A percentile compares a stretch with the other conserved stretches of the same genome.
These are phyloP conservation scores for Drosophila rhopaloa DNA, from an alignment of 1,140 invertebrate genomes.

Conservation along the genomic window DNA sequence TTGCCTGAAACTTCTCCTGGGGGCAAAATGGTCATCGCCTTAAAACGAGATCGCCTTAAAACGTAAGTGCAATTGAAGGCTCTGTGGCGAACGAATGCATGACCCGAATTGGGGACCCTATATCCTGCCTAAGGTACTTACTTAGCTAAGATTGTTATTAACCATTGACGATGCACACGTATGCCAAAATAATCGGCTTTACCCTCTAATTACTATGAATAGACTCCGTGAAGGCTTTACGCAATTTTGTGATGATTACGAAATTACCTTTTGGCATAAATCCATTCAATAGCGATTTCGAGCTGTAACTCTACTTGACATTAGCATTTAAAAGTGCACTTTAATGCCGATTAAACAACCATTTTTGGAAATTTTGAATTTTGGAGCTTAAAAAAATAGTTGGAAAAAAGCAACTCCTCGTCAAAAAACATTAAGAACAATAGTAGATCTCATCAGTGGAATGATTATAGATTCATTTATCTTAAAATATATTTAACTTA, in stretches of 20 bases:
- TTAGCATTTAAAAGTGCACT: no score
- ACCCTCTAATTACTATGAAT: neutral
- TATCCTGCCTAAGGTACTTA: neutral
- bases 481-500: neutral
- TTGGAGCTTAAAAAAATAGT: no score
- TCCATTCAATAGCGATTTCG: no score
- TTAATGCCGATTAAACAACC: no score
- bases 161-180: neutral
- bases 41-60: conserved; percentile 20
- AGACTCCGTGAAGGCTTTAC: neutral
- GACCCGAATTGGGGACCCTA: neutral
- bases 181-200: neutral
- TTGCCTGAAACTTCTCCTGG: neutral
- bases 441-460: no score
- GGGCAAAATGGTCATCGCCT: conserved; percentile 22
- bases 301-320: no score
- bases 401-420: no score
- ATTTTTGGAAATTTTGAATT: no score
- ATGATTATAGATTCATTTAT: neutral
- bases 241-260: neutral
- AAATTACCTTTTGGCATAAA: neutral
- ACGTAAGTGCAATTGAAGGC: conserved; percentile 3
- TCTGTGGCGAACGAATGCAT: neutral
- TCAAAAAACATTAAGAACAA: no score
- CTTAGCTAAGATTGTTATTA: conserved; percentile 4